These are phyloP conservation scores for Centropus bengalensis DNA, from an alignment of 2,113 vertebrate genomes.

Conservation along the genomic window DNA sequence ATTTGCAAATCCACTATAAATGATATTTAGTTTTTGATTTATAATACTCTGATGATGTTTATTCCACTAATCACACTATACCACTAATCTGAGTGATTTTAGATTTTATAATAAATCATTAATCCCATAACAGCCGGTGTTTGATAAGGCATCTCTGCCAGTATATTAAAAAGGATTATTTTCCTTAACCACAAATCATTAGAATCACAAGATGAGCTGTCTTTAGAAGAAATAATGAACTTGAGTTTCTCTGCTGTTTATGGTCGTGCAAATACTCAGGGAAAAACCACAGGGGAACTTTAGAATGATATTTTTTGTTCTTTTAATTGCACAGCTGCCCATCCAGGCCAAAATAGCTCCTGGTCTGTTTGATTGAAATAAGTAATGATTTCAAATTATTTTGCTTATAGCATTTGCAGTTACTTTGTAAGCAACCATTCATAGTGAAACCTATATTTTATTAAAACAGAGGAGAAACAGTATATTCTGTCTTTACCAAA, in stretches of 20 bases:
- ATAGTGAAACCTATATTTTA: neutral
- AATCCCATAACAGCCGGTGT: neutral
- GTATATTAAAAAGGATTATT: constrained; percentile 21
- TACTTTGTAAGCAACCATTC: neutral
- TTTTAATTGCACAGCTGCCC: neutral
- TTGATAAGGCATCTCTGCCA: constrained; percentile 1
- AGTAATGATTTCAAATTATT: neutral
- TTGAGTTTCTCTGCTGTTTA: neutral
- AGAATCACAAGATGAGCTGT: neutral
- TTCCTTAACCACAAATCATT: neutral
- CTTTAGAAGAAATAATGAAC: neutral
- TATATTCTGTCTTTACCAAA: neutral
- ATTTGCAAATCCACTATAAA: constrained; percentile 34
- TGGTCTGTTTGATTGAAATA: neutral
- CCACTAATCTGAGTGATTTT: constrained; percentile 23
- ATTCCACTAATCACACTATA: neutral
- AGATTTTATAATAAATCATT: constrained; percentile 1
- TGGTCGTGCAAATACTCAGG: neutral
- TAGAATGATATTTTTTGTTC: no score
- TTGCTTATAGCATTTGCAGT: neutral
- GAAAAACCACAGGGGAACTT: neutral
- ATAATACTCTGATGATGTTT: constrained; percentile 6
- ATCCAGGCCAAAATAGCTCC: neutral
- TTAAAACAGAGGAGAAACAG: neutral
- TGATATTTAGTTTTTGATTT: neutral